Evolutionary conservation across 2,888 invertebrate species (phyloP).

Genomic region (Vesta saturnalis): DNA sequence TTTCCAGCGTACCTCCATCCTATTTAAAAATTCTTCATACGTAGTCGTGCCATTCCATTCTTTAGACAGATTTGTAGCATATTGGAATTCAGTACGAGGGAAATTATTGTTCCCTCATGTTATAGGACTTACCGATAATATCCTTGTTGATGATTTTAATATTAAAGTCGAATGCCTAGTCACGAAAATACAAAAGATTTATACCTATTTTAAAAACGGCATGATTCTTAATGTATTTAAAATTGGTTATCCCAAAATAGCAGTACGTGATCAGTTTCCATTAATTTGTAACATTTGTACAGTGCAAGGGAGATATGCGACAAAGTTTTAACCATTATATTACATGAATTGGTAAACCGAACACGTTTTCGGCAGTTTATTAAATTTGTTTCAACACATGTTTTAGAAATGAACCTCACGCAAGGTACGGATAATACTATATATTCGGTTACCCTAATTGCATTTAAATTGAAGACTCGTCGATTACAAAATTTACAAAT

Average conservation of each 20-base stretch:
- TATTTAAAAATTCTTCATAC: slow-evolving; percentile 14
- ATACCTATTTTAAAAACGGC: not conserved
- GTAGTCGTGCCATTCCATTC: slow-evolving; percentile 22
- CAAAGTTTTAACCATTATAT: not conserved
- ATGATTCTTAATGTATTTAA: not conserved
- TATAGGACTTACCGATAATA: slow-evolving; percentile 12
- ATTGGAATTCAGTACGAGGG: slow-evolving; percentile 20
- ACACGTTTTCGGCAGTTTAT: slow-evolving; percentile 28
- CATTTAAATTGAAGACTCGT: slow-evolving; percentile 6
- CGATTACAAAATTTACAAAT: not conserved
- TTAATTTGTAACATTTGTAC: slow-evolving; percentile 18
- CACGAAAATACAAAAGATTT: slow-evolving; percentile 10
- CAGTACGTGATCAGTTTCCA: slow-evolving; percentile 13
- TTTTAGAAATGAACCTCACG: slow-evolving; percentile 24
- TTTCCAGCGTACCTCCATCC: no score
- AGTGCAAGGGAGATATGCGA: slow-evolving; percentile 3
- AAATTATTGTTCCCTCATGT: slow-evolving; percentile 15
- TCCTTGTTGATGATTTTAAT: slow-evolving; percentile 25
- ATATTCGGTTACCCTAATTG: slow-evolving; percentile 10
- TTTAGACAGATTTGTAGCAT: slow-evolving; percentile 26
- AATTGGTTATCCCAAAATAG: not conserved
- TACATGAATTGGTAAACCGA: slow-evolving; percentile 20
- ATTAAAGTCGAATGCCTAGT: slow-evolving; percentile 17
- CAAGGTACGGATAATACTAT: slow-evolving; percentile 8
- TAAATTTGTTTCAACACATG: slow-evolving; percentile 32